Conservation (phyloP, 2,888 invertebrate genomes). For the Drosophila merina region DNA sequence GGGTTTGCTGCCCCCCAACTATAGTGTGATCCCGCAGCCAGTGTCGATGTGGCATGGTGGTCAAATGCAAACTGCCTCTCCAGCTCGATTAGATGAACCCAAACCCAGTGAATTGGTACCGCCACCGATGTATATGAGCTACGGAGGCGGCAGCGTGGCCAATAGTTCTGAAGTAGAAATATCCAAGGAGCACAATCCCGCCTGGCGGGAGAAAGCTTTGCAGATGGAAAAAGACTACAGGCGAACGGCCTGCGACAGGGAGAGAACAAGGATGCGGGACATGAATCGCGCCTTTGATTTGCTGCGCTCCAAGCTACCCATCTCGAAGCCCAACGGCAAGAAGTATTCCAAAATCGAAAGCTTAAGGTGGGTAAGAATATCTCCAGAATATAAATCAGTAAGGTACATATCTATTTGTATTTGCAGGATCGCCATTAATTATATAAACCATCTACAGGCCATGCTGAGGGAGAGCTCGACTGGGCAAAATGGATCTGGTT, state of each 20-base stretch:
- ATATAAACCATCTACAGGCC: constrained; percentile 89
- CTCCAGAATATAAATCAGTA: no score
- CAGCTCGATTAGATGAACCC: constrained; percentile 25
- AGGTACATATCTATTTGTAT: not conserved
- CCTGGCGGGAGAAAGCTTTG: constrained; percentile 87
- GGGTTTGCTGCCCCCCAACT: constrained; percentile 25
- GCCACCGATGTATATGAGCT: constrained; percentile 75
- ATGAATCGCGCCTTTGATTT: constrained; percentile 93
- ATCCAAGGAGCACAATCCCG: constrained; percentile 81
- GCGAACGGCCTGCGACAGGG: constrained; percentile 93
- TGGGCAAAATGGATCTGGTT: constrained; percentile 62
- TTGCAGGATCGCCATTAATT: constrained; percentile 89
- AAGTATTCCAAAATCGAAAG: constrained; percentile 94
- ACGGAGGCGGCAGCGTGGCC: constrained; percentile 48
- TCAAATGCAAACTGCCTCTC: not conserved
- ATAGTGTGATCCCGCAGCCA: constrained; percentile 76
- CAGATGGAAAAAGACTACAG: constrained; percentile 90
- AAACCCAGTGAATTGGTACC: constrained; percentile 74
- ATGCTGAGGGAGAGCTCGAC: constrained; percentile 65
- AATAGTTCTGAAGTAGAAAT: constrained; percentile 69
- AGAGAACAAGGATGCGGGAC: constrained; percentile 92
- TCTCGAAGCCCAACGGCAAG: constrained; percentile 92
- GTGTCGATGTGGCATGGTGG: constrained; percentile 77
- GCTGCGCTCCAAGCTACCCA: constrained; percentile 89
- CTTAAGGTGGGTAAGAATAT: constrained; percentile 86